Base-by-base conservation (phyloP, 2,888 invertebrate species). In the Pristionchus entomophagus region DNA sequence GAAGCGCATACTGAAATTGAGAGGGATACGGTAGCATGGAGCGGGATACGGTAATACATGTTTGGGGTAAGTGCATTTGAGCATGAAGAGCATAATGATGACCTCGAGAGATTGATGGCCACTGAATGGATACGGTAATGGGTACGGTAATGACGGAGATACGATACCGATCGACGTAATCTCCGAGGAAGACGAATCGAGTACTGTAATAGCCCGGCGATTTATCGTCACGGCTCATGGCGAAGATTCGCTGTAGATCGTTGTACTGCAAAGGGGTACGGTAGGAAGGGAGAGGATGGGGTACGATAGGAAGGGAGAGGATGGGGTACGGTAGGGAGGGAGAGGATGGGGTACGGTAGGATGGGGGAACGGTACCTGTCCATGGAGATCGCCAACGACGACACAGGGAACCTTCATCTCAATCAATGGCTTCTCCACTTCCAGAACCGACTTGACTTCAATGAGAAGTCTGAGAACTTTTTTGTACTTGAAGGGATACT, bases 331-430 rank as follows among this genome's bases (percentile, higher is more conserved):
- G n/a, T n/a, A n/a, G n/a, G n/a, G n/a, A n/a, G n/a, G n/a, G n/a
- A n/a, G n/a, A n/a, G n/a, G n/a, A n/a, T n/a, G n/a, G n/a, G n/a
- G n/a, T n/a, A n/a, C n/a, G n/a, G n/a, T n/a, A n/a, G n/a, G 56
- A 6, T 26, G 26, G 56, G 56, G 26, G 22, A 14, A 3, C 14
- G 32, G 17, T 29, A 65, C 65, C 19, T 65, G 65, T n/a, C 84
- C 84, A 56, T 84, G 84, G 73, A 84, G 69, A 56, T 84, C 84
- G 32, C 84, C 84, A 14, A 84, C 53, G 49, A 84, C 51, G 10
- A 53, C 84, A 14, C 69, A 73, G 14, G 84, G 84, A 51, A 84
- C 53, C 14, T 69, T 69, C 35, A 69, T 56, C 14, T 84, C 84
- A 4, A 84, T 65, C 32, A 84, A 32, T 8, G 84, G n/a, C 8